Base-by-base conservation (phyloP, 2,113 vertebrate genomes). In the Dipodomys merriami region DNA sequence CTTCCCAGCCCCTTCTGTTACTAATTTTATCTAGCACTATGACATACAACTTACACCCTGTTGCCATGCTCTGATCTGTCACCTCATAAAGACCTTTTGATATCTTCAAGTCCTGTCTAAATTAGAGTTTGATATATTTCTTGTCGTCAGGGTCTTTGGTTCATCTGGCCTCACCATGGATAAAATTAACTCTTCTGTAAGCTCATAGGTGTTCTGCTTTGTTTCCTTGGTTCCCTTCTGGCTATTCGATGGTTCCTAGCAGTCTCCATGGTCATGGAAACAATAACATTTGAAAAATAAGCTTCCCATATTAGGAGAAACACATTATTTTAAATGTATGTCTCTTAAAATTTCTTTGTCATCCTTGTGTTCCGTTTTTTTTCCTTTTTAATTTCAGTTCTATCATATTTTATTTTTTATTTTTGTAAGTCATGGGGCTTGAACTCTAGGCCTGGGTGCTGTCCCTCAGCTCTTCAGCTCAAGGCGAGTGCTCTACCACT, bases 181-280 rank as follows among this genome's bases (percentile, higher is more conserved):
- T 73, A 33, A 39, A 49, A 88, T 4, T 10, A 79, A 25, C 33
- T 71, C 23, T 80, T 87, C 46, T 39, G 5, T 44, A 33, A 86
- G n/a, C 22, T 91, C 35, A 30, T 62, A 16, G n/a, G 5, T 60
- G 71, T 74, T 88, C 33, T 88, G 9, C 6, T 93, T 88, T 30
- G 25, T 81, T 92, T 86, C 76, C 35, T 89, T 64, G 69, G 44
- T 39, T 94, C 5, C 49, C 27, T 78, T 83, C 78, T 67, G 53
- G 20, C 68, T 62, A n/a, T 1, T 80, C 49, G 83, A 30, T 85
- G 22, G 2, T 2, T 33, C 67, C 53, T 80, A 76, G 23, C 2
- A 5, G 68, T n/a, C 69, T 1, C 3, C 2, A 27, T 73, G 25
- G 29, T 30, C 46, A 73, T 46, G 16, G 27, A 18, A 81, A 76